Conservation (phyloP, 2,888 invertebrate genomes). For the Drosophila rubida region DNA sequence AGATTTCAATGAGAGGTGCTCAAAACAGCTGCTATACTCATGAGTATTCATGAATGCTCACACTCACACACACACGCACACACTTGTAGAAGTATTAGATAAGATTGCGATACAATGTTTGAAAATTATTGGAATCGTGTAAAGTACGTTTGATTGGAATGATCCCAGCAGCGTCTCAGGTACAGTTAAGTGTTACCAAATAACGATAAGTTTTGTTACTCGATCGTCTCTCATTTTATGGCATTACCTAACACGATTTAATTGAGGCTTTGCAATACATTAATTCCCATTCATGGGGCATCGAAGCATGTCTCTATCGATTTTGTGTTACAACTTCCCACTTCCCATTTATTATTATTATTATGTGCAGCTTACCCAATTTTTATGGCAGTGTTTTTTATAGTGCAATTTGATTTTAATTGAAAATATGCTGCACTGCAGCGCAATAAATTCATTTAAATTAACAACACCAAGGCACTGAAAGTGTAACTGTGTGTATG, state of each 20-base stretch:
- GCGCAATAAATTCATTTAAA: slow-evolving; percentile 44
- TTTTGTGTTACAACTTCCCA: slow-evolving; percentile 40
- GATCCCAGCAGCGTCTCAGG: background rate
- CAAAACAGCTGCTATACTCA: background rate
- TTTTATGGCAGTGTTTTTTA: slow-evolving; percentile 27
- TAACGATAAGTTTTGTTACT: background rate
- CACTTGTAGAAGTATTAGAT: slow-evolving; percentile 33
- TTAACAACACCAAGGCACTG: slow-evolving; percentile 16
- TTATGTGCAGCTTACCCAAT: slow-evolving; percentile 33
- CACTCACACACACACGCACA: background rate
- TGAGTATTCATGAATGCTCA: slow-evolving; percentile 15
- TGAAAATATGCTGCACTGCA: slow-evolving; percentile 40
- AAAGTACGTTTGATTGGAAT: background rate
- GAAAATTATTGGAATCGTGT: slow-evolving; percentile 5
- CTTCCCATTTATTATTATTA: slow-evolving; percentile 35
- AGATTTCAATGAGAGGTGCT: slow-evolving; percentile 20
- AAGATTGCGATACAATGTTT: slow-evolving; percentile 24
- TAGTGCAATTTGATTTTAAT: slow-evolving; percentile 38
- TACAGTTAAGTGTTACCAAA: slow-evolving; percentile 7
- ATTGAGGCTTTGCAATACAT: slow-evolving; percentile 10
- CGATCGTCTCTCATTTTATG: background rate
- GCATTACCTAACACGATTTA: slow-evolving; percentile 11
- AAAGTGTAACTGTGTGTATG: background rate
- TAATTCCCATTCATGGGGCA: slow-evolving; percentile 14
- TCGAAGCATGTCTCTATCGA: slow-evolving; percentile 37